A percentile compares a stretch with the other conserved stretches of the same genome.
phyloP scores from a whole-genome alignment of 2,888 invertebrate species.

The Troilus luridus region DNA sequence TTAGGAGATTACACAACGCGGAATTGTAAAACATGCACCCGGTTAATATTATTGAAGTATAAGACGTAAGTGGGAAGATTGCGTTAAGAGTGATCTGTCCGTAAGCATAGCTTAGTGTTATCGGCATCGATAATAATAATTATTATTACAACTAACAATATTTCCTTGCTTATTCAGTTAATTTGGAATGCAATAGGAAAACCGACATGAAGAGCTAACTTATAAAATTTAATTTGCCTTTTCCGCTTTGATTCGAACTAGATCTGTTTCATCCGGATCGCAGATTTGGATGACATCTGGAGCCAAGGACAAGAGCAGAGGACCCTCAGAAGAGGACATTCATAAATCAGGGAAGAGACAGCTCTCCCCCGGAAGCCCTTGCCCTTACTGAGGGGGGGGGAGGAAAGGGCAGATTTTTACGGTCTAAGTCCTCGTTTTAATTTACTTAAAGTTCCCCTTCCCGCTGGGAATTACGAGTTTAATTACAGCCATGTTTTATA shows the following conservation, averaged over 20 bases:
- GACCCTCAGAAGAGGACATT: neutral
- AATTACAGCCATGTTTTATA: constrained; percentile 50
- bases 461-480: constrained; percentile 41
- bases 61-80: too few species aligned
- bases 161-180: too few species aligned
- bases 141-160: too few species aligned
- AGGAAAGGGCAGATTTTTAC: constrained; percentile 39
- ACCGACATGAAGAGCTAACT: neutral
- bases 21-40: too few species aligned
- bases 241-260: neutral
- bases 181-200: too few species aligned
- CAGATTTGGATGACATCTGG: neutral
- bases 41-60: too few species aligned
- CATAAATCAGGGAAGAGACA: constrained; percentile 25
- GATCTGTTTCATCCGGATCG: neutral
- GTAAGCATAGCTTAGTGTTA: too few species aligned
- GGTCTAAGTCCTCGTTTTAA: constrained; percentile 48
- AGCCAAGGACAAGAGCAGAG: neutral
- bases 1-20: too few species aligned
- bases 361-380: neutral
- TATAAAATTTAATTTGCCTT: neutral
- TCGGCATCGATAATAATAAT: too few species aligned
- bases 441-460: constrained; percentile 45
- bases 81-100: too few species aligned
- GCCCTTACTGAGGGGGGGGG: constrained; percentile 16